Evolutionary conservation across 2,113 vertebrate species (phyloP).

Genomic region (Phodopus roborovskii): DNA sequence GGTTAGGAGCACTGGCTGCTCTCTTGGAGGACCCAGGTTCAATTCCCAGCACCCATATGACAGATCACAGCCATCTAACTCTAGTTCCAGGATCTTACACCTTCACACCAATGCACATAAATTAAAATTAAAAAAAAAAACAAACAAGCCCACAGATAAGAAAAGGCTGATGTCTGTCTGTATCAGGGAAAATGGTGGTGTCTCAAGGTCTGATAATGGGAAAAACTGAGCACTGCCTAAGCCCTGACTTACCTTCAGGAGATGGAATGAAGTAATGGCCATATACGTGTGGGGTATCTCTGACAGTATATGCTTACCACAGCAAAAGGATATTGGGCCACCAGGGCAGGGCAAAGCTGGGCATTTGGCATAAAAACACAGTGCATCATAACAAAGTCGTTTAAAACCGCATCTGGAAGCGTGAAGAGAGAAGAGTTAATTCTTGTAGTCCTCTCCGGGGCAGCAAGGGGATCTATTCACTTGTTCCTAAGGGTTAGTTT

Average conservation of each 20-base stretch:
- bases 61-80: no score
- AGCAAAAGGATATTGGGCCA: conserved; percentile 98
- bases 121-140: no score
- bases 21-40: no score
- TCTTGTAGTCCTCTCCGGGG: conserved; percentile 8
- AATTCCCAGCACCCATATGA: no score
- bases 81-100: no score
- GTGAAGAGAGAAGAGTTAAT: conserved; percentile 67
- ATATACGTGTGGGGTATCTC: fast-evolving
- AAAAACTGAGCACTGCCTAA: neutral
- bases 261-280: neutral
- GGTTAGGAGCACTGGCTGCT: no score
- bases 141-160: neutral
- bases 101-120: no score
- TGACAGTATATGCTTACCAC: conserved; percentile 42
- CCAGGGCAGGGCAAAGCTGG: conserved; percentile 94
- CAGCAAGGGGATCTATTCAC: conserved; percentile 35
- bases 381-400: conserved; percentile 98
- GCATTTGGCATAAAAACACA: conserved; percentile 97
- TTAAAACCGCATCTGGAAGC: conserved; percentile 92
- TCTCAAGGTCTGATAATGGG: neutral
- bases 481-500: neutral
- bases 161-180: neutral
- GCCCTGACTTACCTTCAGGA: conserved; percentile 47
- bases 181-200: neutral